These are phyloP conservation scores for Drosophila parthenogenetica DNA, from an alignment of 2,888 invertebrate species.

Conservation along the genomic window DNA sequence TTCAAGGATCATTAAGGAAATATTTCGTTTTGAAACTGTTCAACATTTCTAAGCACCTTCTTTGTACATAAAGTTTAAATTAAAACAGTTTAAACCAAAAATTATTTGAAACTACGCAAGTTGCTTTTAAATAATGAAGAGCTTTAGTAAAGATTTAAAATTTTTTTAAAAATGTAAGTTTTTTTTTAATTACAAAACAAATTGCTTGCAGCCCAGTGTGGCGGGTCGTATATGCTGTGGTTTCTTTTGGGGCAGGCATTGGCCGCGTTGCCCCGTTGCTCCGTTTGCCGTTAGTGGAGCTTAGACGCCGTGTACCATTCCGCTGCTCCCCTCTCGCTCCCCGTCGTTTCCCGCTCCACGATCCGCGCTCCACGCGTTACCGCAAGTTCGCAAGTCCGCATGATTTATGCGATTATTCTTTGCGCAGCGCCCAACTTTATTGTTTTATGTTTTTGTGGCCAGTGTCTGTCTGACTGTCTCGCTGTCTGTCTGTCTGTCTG, in stretches of 20 bases:
- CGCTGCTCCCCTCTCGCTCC: conserved; percentile 18
- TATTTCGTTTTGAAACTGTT: too few species aligned
- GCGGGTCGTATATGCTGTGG: background rate
- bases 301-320: conserved; percentile 58
- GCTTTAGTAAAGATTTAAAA: too few species aligned
- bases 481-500: conserved; percentile 15
- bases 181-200: background rate
- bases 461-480: conserved; percentile 31
- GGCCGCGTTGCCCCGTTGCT: conserved; percentile 16
- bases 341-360: conserved; percentile 8
- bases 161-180: too few species aligned
- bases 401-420: conserved; percentile 81
- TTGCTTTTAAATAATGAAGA: too few species aligned
- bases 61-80: too few species aligned
- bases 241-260: conserved; percentile 8
- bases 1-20: too few species aligned
- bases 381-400: conserved; percentile 69
- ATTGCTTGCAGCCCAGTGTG: conserved; percentile 14
- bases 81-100: too few species aligned
- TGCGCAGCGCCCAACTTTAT: conserved; percentile 79
- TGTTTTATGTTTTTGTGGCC: conserved; percentile 78
- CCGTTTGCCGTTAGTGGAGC: conserved; percentile 70
- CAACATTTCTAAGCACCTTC: too few species aligned
- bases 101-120: too few species aligned
- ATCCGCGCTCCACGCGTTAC: background rate